Evolutionary conservation across 2,797 vertebrate genomes (phyloP), one percentile per base, ranked within the genome.

Genomic region (Buphagus erythrorhynchus): DNA sequence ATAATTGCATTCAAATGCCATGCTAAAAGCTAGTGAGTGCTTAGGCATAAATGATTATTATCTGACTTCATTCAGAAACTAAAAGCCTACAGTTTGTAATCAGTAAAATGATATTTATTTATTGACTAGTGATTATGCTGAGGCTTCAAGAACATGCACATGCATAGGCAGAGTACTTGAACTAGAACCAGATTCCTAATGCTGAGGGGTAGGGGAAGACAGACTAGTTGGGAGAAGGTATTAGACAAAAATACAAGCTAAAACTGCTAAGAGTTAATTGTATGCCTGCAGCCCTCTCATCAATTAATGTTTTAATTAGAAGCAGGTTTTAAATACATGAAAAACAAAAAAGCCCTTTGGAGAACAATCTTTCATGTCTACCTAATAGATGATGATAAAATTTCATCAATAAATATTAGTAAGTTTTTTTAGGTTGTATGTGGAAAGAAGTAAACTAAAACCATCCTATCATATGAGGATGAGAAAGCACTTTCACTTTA

Each of bases 1-100:
- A 72, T 91, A 96, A 95, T 61, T 77, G 65, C 87, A 86, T 54
- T 77, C 65, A 93, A 96, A 94, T 65, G 49, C 61, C 61, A 91
- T 61, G 61, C 35, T 72, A 45, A 71, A 95, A 93, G 61, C 83
- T 31, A 74, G 52, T 10, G n/a, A 80, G 35, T 85, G 28, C 75
- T 91, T 54, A 61, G 25, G 45, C 75, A 63, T 76, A 83, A 95
- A 59, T 46, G n/a, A 93, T 89, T 26, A 38, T 76, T 91, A 89
- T 76, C 48, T 65, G 62, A 90, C 58, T 93, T 93, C 54, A 94
- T 88, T 96, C 75, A 91, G 48, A 75, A 95, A 68, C 33, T 12
- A 57, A 43, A 33, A 81, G 51, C 69, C 55, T 72, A 43, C 21
- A 48, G 76, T 75, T 58, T 8, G 12, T 25, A 91, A 93, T 40